Conservation (phyloP, 2,797 vertebrate species). For the Cynopterus sphinx region DNA sequence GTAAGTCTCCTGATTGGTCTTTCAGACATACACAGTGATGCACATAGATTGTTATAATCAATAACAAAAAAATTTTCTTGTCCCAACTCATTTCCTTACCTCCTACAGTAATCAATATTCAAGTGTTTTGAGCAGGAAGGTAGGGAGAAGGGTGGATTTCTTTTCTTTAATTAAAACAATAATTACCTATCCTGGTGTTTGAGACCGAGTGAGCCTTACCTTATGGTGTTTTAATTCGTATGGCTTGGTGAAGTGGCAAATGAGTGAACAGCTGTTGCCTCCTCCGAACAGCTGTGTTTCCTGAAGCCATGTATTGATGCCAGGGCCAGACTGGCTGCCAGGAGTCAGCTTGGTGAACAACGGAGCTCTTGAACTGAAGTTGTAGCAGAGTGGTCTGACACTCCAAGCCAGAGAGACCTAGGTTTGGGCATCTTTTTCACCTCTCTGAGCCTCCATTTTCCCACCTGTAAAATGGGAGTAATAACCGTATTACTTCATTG, state of each 20-base stretch:
- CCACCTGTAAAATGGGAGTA: constrained; percentile 41
- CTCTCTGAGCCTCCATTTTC: neutral
- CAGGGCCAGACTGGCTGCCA: rapidly evolving
- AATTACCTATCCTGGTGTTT: constrained; percentile 46
- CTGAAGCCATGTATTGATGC: neutral
- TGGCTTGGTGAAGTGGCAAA: constrained; percentile 52
- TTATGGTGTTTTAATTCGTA: neutral
- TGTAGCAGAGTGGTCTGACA: neutral
- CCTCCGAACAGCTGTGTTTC: constrained; percentile 49
- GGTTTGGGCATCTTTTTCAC: neutral
- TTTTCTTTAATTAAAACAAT: constrained; percentile 66
- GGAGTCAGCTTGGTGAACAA: neutral
- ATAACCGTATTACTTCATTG: neutral
- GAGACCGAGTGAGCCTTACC: constrained; percentile 10
- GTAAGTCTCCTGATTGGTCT: neutral
- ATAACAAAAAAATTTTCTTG: neutral
- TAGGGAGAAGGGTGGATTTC: neutral
- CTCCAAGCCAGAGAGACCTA: neutral
- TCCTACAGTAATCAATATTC: constrained; percentile 17
- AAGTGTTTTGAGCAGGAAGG: neutral
- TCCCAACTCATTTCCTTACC: neutral
- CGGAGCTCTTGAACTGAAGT: neutral
- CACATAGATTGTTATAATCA: neutral
- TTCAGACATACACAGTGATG: neutral
- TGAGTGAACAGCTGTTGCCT: constrained; percentile 57